Evolutionary conservation across 2,113 vertebrate genomes (phyloP).

Genomic region (Scatophagus argus): DNA sequence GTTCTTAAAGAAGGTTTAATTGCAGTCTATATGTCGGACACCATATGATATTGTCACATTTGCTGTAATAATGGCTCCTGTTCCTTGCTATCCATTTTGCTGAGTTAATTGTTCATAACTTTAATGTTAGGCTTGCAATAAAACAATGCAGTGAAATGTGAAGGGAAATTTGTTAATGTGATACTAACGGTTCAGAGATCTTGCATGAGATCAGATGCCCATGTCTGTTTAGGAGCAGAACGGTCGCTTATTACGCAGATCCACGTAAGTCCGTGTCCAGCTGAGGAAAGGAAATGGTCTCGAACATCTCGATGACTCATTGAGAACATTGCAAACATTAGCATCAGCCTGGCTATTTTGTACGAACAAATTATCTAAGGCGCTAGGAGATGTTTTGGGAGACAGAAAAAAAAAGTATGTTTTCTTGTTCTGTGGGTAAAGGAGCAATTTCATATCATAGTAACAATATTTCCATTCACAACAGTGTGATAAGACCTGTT

Average conservation of each 20-base stretch:
- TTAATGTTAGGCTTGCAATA: not conserved
- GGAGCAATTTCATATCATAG: slow-evolving; percentile 35
- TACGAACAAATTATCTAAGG: slow-evolving; percentile 1
- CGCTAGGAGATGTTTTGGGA: not conserved
- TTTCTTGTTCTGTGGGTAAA: not conserved
- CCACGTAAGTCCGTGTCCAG: not conserved
- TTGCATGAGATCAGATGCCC: slow-evolving; percentile 11
- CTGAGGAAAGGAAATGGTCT: slow-evolving; percentile 44
- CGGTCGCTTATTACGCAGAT: slow-evolving; percentile 6
- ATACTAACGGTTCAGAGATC: not conserved
- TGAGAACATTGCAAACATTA: slow-evolving; percentile 13
- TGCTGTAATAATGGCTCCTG: not conserved
- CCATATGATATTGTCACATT: not conserved
- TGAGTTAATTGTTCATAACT: not conserved
- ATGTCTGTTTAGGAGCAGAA: not conserved
- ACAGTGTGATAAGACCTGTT: slow-evolving; percentile 27
- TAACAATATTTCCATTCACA: slow-evolving; percentile 10
- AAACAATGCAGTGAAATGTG: not conserved
- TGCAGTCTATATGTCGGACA: not conserved
- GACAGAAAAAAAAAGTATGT: not conserved
- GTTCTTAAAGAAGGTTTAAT: not conserved
- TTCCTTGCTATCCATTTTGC: not conserved
- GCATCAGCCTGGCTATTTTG: not conserved
- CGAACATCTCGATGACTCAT: slow-evolving; percentile 24
- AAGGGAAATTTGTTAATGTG: not conserved